Base-by-base conservation (phyloP, 2,888 invertebrate species). In the Trissoscelio sp. region DNA sequence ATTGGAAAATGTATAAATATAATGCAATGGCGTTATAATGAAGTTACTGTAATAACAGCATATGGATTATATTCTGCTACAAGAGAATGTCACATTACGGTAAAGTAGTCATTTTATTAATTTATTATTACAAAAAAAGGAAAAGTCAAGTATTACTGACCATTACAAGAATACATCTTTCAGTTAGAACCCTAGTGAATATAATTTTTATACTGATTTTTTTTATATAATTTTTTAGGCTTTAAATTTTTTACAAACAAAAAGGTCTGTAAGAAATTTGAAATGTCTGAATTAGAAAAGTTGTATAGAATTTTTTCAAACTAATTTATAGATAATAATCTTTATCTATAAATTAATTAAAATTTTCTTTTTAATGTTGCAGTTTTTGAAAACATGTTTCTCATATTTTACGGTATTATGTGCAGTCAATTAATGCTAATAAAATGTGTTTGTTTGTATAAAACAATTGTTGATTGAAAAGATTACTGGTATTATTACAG, bases 11-110 rank as follows among this genome's bases (percentile, higher is more conserved):
- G 70, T 37, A 14, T 70, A n/a, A 70, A 70, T 18, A 58, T 70
- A 37, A 70, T 70, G 70, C 69, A 69, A 31, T 69, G 69, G 55
- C 42, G 69, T 14, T 69, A 44, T 57, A 69, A 69, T 18, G 3
- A 34, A 3, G 14, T 18, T 28, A 28, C 28, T 6, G 28, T 28
- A 14, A 31, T 53, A 14, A 14, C 53, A 14, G 53, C 53, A 53
- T 53, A 31, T 53, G 53, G 53, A 28, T 14, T 53, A 31, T 14
- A 14, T 31, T 12, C 12, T 53, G 28, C 31, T 28, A 53, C 53
- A 14, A 53, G 11, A 53, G 53, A 53, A 53, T 53, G 28, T 14
- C 53, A 53, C 14, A 7, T 31, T 28, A 14, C 1, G 16, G 53
- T 53, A 48, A 44, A 9, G 5, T 42, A 14, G n/a, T 14, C 3